Conservation (phyloP, 2,888 invertebrate genomes). For the Branchipolynoe longqiensis region DNA sequence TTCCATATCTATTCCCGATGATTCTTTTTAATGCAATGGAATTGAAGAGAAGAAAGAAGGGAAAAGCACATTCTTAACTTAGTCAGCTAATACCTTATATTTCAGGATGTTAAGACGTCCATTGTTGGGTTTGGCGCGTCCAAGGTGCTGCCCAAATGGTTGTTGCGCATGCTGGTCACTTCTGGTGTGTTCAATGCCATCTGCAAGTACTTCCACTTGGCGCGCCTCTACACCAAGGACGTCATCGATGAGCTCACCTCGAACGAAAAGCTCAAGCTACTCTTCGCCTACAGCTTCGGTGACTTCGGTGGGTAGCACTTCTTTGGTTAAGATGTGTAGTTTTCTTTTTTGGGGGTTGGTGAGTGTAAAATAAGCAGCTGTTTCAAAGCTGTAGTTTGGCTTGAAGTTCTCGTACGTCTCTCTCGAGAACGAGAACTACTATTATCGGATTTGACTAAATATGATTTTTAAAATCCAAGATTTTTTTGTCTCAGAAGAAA, state of each 20-base stretch:
- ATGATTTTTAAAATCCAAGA: too few relatives aligned
- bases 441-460: too few relatives aligned
- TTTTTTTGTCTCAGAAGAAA: too few relatives aligned
- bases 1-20: too few relatives aligned
- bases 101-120: slow-evolving; percentile 66
- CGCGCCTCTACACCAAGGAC: slow-evolving; percentile 72
- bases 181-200: slow-evolving; percentile 76
- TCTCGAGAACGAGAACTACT: too few relatives aligned
- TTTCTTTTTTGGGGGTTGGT: too few relatives aligned
- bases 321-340: too few relatives aligned
- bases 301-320: slow-evolving; percentile 79
- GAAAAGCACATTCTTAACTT: neutral
- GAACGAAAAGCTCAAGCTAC: slow-evolving; percentile 79
- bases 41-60: neutral
- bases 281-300: slow-evolving; percentile 80
- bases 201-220: slow-evolving; percentile 75
- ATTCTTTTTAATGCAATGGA: too few relatives aligned
- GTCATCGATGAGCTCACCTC: slow-evolving; percentile 77
- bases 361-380: too few relatives aligned
- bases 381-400: too few relatives aligned
- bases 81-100: too few relatives aligned
- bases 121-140: slow-evolving; percentile 73
- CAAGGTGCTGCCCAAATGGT: slow-evolving; percentile 77
- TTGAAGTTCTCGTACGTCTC: too few relatives aligned
- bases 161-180: slow-evolving; percentile 72